Conservation (phyloP, 2,888 invertebrate species). For the Drosophila dives region DNA sequence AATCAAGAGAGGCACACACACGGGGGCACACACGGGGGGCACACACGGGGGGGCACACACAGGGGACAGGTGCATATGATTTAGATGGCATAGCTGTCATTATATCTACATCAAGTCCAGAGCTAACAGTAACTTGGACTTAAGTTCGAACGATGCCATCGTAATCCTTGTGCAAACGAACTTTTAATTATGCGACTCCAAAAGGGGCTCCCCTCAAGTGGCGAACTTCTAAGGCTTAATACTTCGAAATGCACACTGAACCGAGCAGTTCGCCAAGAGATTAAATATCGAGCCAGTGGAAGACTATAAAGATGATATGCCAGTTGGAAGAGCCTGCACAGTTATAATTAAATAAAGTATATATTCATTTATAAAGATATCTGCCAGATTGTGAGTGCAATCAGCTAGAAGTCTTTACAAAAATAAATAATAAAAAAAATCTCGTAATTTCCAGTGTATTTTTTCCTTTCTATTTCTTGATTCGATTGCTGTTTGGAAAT, state of each 20-base stretch:
- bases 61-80: constrained; percentile 37
- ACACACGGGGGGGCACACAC: no score
- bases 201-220: constrained; percentile 21
- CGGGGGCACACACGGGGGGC: no score
- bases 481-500: constrained; percentile 18
- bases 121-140: not conserved
- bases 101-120: constrained; percentile 39
- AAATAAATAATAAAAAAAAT: not conserved
- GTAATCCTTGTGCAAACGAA: constrained; percentile 48
- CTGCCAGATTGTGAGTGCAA: not conserved
- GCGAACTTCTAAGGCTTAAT: not conserved
- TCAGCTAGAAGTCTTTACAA: not conserved
- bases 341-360: not conserved
- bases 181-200: constrained; percentile 57
- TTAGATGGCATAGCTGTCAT: constrained; percentile 25
- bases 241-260: not conserved
- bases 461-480: constrained; percentile 7
- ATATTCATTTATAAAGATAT: not conserved
- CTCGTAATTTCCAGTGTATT: not conserved
- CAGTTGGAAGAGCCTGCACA: not conserved
- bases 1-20: constrained; percentile 11
- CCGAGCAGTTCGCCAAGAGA: not conserved
- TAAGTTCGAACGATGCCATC: constrained; percentile 12
- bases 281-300: not conserved
- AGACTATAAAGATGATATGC: not conserved